Percentiles rank a stretch among this genome's conserved stretches.
phyloP scores from a whole-genome alignment of 2,113 vertebrate genomes.

The Sciurus niger region DNA sequence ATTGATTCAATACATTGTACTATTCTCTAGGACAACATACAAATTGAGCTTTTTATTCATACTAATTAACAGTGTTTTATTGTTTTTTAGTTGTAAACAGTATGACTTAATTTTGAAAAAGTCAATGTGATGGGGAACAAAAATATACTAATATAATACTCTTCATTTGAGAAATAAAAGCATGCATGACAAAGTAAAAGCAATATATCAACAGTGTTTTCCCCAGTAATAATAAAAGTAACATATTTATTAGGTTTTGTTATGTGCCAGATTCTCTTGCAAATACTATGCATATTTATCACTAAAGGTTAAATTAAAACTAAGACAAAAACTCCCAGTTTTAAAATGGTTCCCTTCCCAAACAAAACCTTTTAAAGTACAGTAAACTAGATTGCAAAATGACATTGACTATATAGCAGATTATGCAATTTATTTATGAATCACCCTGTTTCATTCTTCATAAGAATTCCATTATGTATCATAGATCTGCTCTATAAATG shows the following conservation, averaged over 20 bases:
- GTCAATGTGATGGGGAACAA: conserved; percentile 67
- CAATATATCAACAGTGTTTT: not conserved
- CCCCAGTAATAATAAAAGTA: not conserved
- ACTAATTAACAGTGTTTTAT: conserved; percentile 68
- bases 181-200: not conserved
- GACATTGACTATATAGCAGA: not conserved
- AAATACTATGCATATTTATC: not conserved
- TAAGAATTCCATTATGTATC: not conserved
- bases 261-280: not conserved
- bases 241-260: not conserved
- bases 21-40: conserved; percentile 36
- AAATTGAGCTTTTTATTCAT: conserved; percentile 54
- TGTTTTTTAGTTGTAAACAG: conserved; percentile 70
- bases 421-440: not conserved
- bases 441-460: not conserved
- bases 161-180: conserved; percentile 57
- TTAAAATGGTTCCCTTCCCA: not conserved
- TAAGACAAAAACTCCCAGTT: not conserved
- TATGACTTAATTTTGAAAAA: conserved; percentile 78
- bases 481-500: not conserved
- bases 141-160: conserved; percentile 59
- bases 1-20: conserved; percentile 51
- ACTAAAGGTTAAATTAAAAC: not conserved
- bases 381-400: not conserved
- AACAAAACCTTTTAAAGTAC: not conserved